These are phyloP conservation scores for Apamea anceps DNA, from an alignment of 2,888 invertebrate species.

Conservation along the genomic window DNA sequence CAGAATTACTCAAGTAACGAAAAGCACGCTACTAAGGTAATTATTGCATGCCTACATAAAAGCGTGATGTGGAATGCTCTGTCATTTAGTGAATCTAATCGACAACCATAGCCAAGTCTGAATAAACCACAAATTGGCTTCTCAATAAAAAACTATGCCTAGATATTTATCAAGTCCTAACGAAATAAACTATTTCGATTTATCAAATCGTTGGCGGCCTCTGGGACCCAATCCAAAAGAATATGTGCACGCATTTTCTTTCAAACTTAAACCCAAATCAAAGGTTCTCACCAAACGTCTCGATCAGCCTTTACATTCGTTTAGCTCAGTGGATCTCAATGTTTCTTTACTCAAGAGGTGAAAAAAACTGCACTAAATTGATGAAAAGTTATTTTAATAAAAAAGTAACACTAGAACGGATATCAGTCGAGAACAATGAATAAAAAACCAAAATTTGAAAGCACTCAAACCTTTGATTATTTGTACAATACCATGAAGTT, in stretches of 20 bases:
- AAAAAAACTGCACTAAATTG: not conserved
- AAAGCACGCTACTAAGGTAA: no score
- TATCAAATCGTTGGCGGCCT: slow-evolving; percentile 9
- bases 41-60: no score
- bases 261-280: slow-evolving; percentile 30
- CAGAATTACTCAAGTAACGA: no score
- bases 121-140: not conserved
- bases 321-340: slow-evolving; percentile 42
- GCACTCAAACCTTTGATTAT: no score
- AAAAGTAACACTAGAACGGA: no score
- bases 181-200: slow-evolving; percentile 15
- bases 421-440: no score
- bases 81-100: not conserved
- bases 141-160: not conserved
- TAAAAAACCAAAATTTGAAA: no score
- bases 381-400: no score
- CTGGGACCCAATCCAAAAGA: not conserved
- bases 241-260: slow-evolving; percentile 32
- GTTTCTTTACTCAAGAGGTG: not conserved
- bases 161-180: not conserved
- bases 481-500: no score
- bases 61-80: not conserved
- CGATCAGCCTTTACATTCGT: slow-evolving; percentile 33
- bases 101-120: not conserved
- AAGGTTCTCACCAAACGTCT: slow-evolving; percentile 43